phyloP scores from a whole-genome alignment of 2,113 vertebrate genomes.

The Apteryx owenii region DNA sequence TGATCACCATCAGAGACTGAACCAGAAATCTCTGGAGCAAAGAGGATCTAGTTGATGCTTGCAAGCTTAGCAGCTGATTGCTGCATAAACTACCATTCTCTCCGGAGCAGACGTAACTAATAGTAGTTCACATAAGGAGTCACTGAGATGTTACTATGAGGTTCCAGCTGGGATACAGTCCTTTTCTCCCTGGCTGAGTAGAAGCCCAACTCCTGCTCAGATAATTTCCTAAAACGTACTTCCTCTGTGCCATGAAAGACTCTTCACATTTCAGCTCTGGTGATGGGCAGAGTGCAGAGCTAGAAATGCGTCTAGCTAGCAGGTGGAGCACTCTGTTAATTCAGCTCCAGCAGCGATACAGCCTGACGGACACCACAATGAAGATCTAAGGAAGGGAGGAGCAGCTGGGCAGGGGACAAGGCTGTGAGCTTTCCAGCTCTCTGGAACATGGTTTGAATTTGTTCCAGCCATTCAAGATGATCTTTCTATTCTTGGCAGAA shows the following conservation, averaged over 20 bases:
- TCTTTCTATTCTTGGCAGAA: constrained; percentile 66
- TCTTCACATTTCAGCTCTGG: neutral
- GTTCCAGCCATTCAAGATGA: constrained; percentile 65
- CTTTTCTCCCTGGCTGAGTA: neutral
- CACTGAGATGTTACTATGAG: neutral
- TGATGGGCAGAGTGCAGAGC: neutral
- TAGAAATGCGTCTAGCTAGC: neutral
- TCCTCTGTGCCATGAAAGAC: neutral
- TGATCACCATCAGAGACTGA: neutral
- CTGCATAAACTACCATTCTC: neutral
- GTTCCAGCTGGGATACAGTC: neutral
- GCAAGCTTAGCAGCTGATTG: neutral
- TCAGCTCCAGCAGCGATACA: neutral
- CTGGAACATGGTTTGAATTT: constrained; percentile 61
- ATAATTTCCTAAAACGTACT: constrained; percentile 6
- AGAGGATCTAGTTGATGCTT: neutral
- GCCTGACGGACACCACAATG: neutral
- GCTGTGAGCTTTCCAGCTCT: constrained; percentile 41
- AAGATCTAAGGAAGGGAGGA: constrained; percentile 46
- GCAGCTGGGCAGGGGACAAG: constrained; percentile 60
- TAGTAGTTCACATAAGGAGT: neutral
- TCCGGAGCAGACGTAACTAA: neutral
- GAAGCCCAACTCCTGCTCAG: neutral
- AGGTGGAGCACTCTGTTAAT: constrained; percentile 28
- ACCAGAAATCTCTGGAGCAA: neutral